phyloP scores from a whole-genome alignment of 1,140 invertebrate genomes.

The Leptinotarsa undecemlineata region DNA sequence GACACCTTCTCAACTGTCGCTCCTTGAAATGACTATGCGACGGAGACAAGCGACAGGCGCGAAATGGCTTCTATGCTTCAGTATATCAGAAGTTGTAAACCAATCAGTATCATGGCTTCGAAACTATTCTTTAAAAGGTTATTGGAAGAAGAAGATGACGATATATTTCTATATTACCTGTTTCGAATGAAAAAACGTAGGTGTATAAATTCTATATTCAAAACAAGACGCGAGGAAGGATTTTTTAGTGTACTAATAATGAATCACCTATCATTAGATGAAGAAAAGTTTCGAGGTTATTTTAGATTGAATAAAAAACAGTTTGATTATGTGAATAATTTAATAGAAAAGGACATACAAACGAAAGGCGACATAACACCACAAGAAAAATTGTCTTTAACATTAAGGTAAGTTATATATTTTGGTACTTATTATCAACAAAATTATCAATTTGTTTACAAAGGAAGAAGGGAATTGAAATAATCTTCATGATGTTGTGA shows the following conservation, averaged over 20 bases:
- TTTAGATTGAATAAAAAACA: no score
- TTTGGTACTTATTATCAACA: constrained; percentile 2
- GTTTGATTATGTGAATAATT: no score
- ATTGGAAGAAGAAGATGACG: not conserved
- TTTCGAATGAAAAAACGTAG: not conserved
- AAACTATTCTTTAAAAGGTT: constrained; percentile 10
- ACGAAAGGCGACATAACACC: not conserved
- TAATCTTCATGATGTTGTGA: constrained; percentile 3
- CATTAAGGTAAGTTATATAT: constrained; percentile 11
- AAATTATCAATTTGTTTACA: constrained; percentile 3
- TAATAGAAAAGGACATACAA: no score
- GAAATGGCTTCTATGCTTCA: no score
- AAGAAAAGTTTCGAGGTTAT: no score
- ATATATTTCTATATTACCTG: constrained; percentile 2
- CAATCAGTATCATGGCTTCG: not conserved
- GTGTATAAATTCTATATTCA: constrained; percentile 4
- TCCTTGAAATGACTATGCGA: no score
- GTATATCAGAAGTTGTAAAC: not conserved
- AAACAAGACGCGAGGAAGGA: not conserved
- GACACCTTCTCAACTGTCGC: no score
- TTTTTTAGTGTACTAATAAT: not conserved
- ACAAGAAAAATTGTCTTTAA: constrained; percentile 9
- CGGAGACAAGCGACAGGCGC: no score
- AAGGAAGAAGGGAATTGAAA: not conserved
- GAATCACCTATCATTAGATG: no score